Base-by-base conservation (phyloP, 2,888 invertebrate genomes). In the Parnassius glacialis region DNA sequence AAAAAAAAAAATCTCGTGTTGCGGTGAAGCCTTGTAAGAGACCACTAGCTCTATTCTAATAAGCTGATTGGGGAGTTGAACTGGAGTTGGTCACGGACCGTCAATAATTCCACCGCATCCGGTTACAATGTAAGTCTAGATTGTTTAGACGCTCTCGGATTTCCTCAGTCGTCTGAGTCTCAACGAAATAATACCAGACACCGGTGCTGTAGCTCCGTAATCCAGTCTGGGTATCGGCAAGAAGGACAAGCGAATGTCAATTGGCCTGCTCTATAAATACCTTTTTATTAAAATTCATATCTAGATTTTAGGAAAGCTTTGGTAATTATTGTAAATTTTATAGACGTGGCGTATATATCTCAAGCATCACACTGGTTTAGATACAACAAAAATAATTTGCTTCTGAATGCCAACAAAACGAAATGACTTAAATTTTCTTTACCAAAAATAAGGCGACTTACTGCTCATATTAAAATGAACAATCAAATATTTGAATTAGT, bases 101-200 rank as follows among this genome's bases (percentile, higher is more conserved):
- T 74, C 73, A 74, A 67, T 71, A 68, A 74, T 68, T 81, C 80
- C 75, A 77, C 75, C 73, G 83, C 76, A 68, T 89, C 82, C 63
- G 75, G 82, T 89, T 89, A 80, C 89, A 80, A 71, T 82, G 85
- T 85, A 87, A 86, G 76, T 75, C 81, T 85, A 87, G 82, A 86
- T 79, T 80, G 85, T 81, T 79, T 76, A 74, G 78, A 76, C 68
- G 70, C 67, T 67, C 81, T 88, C 81, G 72, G 77, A 67, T 88
- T 85, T 84, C 86, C 76, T 71, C 67, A 63, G 75, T 72, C 71
- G 50, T 48, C 52, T 54, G 62, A 48, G 57, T 62, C 57, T 48
- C 53, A 12, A 48, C 50, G 52, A 48, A 61, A 41, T 59, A 55
- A 55, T 54, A 62, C 59, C 62, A 41, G 58, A 51, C 57, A 57